Conservation (phyloP, 2,113 vertebrate species). For the Lepus americanus region DNA sequence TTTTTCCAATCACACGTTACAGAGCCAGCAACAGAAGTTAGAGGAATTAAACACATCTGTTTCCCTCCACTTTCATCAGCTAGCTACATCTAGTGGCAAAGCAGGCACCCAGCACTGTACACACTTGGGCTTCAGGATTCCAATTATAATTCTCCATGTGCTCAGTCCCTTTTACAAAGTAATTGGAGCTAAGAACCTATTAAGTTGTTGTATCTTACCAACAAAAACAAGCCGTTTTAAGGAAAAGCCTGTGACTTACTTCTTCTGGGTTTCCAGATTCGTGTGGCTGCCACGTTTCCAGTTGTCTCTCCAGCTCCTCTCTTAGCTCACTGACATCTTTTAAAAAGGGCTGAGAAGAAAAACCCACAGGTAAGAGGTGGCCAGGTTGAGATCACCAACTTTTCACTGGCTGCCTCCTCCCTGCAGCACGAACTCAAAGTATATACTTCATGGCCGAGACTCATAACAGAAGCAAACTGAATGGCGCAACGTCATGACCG, state of each 20-base stretch:
- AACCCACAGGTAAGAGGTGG: slow-evolving; percentile 37
- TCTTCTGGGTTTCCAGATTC: slow-evolving; percentile 90
- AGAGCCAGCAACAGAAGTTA: neutral
- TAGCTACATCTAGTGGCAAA: neutral
- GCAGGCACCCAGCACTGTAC: neutral
- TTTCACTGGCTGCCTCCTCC: neutral
- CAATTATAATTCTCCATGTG: neutral
- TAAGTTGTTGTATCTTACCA: neutral
- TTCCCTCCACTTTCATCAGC: slow-evolving; percentile 25
- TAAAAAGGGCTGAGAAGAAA: slow-evolving; percentile 85
- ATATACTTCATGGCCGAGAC: neutral
- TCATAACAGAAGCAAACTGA: slow-evolving; percentile 16
- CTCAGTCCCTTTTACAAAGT: slow-evolving; percentile 1
- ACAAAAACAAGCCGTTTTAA: neutral
- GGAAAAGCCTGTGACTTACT: slow-evolving; percentile 86
- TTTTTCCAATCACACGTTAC: neutral
- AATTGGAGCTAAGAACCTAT: neutral
- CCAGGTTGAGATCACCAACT: neutral
- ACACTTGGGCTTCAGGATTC: neutral
- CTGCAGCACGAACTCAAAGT: neutral
- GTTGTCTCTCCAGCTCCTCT: slow-evolving; percentile 94
- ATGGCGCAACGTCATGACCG: neutral
- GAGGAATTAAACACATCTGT: neutral
- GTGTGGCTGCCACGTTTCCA: slow-evolving; percentile 94
- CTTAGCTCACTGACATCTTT: slow-evolving; percentile 92